Base-by-base conservation (phyloP, 2,797 vertebrate species). In the Aratinga solstitialis region DNA sequence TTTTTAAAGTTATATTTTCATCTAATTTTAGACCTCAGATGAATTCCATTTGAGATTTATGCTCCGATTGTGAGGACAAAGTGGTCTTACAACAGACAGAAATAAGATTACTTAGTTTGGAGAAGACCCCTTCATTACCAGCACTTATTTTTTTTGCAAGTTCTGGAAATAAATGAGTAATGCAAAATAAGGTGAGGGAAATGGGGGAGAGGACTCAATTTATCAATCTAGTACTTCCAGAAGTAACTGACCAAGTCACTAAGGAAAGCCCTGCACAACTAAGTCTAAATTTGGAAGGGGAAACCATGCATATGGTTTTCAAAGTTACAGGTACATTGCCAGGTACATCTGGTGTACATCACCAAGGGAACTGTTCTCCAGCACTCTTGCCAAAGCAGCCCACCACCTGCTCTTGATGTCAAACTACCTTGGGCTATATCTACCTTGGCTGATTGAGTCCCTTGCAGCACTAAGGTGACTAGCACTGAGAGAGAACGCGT, bases 391-490 rank as follows among this genome's bases (percentile, higher is more conserved):
- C 75, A 61, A 50, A 61, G n/a, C 42, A 90, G 38, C 43, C 9
- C 4, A 2, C 29, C 11, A 51, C 1, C 19, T 48, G 62, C 38
- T n/a, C 9, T 67, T 47, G 71, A n/a, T 32, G 81, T 34, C 50
- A 59, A 53, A 23, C 30, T 11, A 23, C 7, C n/a, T 34, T 23
- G 38, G 56, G 4, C 5, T 23, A 42, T 23, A 32, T 61, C 59
- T 13, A 3, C 26, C 3, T 16, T 5, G 7, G 47, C 56, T 14
- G 29, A 10, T 10, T 67, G 43, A 71, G 18, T 45, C 30, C 15
- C 2, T 18, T 1, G 5, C 0, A 0, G 50, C 58, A 32, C 36
- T 8, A 27, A 32, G 8, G 7, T 73, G 69, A 50, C 27, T 24
- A 32, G 16, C 16, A 8, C 56, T 0, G 1, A 65, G 24, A 13